These are phyloP conservation scores for Apamea epomidion DNA, from an alignment of 2,888 invertebrate genomes.

Conservation along the genomic window DNA sequence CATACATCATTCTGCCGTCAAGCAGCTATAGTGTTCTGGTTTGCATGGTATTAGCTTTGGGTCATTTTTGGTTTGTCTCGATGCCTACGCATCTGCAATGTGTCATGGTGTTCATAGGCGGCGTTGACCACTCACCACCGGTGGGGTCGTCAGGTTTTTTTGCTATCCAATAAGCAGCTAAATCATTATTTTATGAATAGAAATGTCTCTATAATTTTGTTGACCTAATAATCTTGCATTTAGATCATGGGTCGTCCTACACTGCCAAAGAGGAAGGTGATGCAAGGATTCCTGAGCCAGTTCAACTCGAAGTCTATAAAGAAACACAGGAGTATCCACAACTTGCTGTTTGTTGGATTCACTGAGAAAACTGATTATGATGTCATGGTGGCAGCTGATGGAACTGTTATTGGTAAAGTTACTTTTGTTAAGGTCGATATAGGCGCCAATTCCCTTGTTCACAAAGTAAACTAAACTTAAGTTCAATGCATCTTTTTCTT, in stretches of 20 bases:
- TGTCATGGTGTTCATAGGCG: not conserved
- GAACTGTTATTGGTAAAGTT: conserved; percentile 77
- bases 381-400: conserved; percentile 75
- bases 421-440: not conserved
- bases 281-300: conserved; percentile 78
- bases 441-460: no score
- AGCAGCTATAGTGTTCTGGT: not conserved
- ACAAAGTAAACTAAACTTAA: no score
- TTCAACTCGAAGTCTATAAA: conserved; percentile 81
- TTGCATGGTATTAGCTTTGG: not conserved
- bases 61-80: not conserved
- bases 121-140: no score
- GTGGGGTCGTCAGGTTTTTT: no score
- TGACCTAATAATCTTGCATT: conserved; percentile 39
- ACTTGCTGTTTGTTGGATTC: conserved; percentile 82
- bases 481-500: no score
- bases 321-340: conserved; percentile 79
- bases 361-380: conserved; percentile 74
- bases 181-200: not conserved
- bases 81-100: not conserved
- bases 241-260: conserved; percentile 78
- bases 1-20: not conserved
- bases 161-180: not conserved
- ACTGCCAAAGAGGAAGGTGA: conserved; percentile 78
- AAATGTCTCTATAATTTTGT: not conserved